Conservation (phyloP, 2,888 invertebrate species). For the Rotaria magnacalcarata region DNA sequence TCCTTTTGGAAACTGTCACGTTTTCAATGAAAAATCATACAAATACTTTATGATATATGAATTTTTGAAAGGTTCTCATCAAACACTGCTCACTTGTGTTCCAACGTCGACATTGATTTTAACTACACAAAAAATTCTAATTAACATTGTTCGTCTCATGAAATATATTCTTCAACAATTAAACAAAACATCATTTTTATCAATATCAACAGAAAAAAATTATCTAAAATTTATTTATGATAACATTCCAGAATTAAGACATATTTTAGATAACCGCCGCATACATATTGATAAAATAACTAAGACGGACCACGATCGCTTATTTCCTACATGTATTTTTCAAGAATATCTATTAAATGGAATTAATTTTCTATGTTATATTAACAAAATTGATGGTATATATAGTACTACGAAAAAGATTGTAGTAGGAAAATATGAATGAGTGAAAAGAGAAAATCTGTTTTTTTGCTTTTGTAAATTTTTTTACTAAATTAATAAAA, state of each 20-base stretch:
- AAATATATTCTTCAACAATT: neutral
- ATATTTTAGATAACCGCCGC: neutral
- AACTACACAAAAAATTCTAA: neutral
- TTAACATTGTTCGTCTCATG: neutral
- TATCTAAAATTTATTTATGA: neutral
- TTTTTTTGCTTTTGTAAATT: neutral
- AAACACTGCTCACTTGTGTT: slow-evolving; percentile 4
- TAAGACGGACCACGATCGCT: neutral
- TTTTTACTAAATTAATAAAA: neutral
- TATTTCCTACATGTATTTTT: neutral
- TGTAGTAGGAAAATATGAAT: neutral
- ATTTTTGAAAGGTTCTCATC: neutral
- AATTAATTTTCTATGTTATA: slow-evolving; percentile 5
- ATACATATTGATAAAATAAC: neutral
- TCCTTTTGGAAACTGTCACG: no score
- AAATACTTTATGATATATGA: no score
- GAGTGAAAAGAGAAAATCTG: neutral
- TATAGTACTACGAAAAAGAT: neutral
- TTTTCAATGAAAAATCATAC: no score
- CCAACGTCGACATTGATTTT: neutral
- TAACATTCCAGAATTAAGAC: neutral
- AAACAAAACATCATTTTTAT: neutral
- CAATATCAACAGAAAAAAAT: neutral
- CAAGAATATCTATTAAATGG: neutral
- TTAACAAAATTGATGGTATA: neutral